Evolutionary conservation across 2,113 vertebrate genomes (phyloP), one percentile per base, ranked within the genome.

Genomic region (Corydoras sp.): DNA sequence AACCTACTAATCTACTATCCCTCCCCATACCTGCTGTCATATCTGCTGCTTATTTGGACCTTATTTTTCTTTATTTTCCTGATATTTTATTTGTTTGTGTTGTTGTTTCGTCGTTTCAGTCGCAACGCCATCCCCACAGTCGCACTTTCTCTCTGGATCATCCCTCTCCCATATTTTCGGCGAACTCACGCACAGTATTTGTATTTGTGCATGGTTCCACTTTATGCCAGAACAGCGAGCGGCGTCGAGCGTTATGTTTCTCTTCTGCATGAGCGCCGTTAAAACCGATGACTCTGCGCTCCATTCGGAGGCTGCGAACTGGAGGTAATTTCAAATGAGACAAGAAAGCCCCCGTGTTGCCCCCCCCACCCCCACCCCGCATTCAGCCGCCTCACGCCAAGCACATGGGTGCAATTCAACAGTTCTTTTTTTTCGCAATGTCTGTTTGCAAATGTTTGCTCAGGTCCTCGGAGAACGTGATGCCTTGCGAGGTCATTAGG

Each of bases 401-500:
- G 64, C 67, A 15, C 30, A 31, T 11, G 58, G 63, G 50, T 30
- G 31, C 72, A 68, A 55, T 68, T 68, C 18, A n/a, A 35, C 68
- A 71, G 43, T 54, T 65, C n/a, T 14, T 51, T 58, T 53, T 15
- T 58, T 31, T 56, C 35, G 15, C 72, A 7, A 24, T 66, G 43
- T 68, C 62, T 73, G 65, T 72, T 68, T 72, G 69, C 59, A 68
- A 58, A 69, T 77, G 67, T 68, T 78, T 68, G 58, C 24, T 63
- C 65, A 59, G 65, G 58, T 77, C 60, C 48, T 56, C 63, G 31
- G 66, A 62, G 35, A 70, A 58, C 65, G 62, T 12, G 18, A 0
- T 55, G 62, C 72, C 15, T 53, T 74, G 59, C 58, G 59, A 75
- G 76, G 79, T 77, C 73, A 80, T 74, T 69, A 72, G 61, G 70